These are phyloP conservation scores for Porites lobata DNA, from an alignment of 92 coral and sea anemone species.

Conservation along the genomic window DNA sequence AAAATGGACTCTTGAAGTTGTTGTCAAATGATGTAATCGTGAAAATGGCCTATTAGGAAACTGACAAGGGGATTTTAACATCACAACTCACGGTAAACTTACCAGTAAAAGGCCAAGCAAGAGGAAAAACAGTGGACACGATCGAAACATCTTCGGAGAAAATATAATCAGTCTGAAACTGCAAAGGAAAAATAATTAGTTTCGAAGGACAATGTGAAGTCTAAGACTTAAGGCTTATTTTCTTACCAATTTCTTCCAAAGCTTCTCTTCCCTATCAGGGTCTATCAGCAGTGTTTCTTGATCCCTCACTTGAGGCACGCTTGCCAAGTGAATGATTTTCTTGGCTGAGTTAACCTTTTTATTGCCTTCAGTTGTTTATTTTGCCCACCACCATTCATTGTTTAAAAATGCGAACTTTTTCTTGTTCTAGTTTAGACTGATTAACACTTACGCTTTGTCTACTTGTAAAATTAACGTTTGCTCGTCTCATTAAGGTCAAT, in stretches of 20 bases:
- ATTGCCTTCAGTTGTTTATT: no score
- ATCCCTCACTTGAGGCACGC: no score
- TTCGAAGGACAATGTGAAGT: background rate
- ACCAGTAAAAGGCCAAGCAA: background rate
- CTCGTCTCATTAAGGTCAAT: background rate
- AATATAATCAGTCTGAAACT: background rate
- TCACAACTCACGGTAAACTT: background rate
- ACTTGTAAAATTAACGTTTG: background rate
- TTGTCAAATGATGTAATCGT: no score
- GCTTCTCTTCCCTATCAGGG: no score
- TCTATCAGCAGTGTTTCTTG: background rate
- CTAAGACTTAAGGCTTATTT: background rate
- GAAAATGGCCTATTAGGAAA: no score
- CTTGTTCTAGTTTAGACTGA: no score
- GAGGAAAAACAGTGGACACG: constrained; percentile 1
- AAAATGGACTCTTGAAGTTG: no score
- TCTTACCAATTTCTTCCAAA: no score
- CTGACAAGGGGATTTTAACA: no score
- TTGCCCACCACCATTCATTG: no score
- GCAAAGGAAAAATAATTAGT: background rate
- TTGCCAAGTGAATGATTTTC: no score
- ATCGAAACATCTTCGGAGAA: background rate
- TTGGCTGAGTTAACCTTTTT: no score
- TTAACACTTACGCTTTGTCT: background rate
- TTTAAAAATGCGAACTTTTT: background rate